Percentiles rank a stretch among this genome's conserved stretches.
Conservation (phyloP, 1,140 invertebrate genomes). For the Chionoecetes opilio region DNA sequence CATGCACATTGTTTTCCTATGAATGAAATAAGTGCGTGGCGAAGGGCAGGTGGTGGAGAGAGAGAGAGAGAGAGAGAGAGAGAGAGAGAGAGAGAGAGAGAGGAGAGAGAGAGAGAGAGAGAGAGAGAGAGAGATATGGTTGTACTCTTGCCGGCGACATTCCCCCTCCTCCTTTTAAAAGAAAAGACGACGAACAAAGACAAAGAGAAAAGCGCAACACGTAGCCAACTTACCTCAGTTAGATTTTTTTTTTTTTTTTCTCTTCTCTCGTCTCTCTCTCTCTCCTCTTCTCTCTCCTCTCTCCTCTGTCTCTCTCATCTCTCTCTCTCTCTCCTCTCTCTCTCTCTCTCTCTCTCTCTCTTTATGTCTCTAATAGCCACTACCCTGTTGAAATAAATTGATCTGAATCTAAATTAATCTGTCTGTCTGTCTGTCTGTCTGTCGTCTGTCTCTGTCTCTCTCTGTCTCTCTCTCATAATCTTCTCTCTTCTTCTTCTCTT, state of each 20-base stretch:
- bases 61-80: neutral
- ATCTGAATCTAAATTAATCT: too few species aligned
- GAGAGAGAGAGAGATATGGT: neutral
- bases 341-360: constrained; percentile 27
- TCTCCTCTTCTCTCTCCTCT: neutral
- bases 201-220: neutral
- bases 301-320: constrained; percentile 7
- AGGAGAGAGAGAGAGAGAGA: neutral
- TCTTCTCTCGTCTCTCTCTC: constrained; percentile 16
- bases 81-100: neutral
- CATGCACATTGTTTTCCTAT: neutral
- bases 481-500: too few species aligned
- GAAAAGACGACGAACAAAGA: neutral
- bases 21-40: neutral
- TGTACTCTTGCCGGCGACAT: too few species aligned
- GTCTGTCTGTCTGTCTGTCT: too few species aligned
- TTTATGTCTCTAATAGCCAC: neutral
- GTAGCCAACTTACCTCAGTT: neutral
- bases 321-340: constrained; percentile 25
- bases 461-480: neutral
- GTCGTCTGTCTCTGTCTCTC: too few species aligned
- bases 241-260: neutral
- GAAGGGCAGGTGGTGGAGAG: neutral
- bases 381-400: too few species aligned
- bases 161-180: neutral